phyloP scores from a whole-genome alignment of 2,797 vertebrate genomes.

The Polyboroides typus region DNA sequence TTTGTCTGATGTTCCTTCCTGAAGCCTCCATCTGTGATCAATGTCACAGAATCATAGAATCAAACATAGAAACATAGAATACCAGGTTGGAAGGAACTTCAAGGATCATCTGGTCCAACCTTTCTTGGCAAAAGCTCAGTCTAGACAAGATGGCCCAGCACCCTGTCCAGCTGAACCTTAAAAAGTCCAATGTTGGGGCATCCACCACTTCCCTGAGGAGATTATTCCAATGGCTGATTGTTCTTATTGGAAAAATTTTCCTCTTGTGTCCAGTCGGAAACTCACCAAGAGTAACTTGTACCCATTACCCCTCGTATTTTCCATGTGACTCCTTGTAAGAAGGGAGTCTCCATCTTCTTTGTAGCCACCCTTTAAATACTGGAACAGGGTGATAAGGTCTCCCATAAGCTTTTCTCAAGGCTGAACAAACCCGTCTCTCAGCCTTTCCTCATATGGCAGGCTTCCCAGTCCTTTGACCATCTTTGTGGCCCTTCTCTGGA shows the following conservation, averaged over 20 bases:
- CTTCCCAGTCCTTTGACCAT: background rate
- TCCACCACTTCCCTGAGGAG: background rate
- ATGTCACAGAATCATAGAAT: background rate
- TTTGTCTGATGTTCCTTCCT: background rate
- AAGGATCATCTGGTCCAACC: background rate
- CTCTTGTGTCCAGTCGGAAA: background rate
- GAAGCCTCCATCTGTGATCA: background rate
- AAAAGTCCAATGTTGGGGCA: accelerated
- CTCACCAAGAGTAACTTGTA: background rate
- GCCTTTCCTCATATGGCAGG: background rate
- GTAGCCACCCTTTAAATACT: background rate
- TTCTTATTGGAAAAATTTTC: background rate
- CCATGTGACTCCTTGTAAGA: background rate
- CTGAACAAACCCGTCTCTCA: background rate
- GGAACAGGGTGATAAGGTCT: background rate
- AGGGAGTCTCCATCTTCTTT: background rate
- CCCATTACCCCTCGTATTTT: too few species aligned
- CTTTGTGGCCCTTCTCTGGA: background rate
- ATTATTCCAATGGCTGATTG: background rate
- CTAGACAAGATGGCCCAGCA: background rate
- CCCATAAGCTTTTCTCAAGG: background rate
- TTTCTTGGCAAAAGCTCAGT: background rate
- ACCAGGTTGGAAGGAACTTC: background rate
- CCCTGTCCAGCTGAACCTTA: background rate
- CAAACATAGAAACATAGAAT: background rate